phyloP scores from a whole-genome alignment of 2,888 invertebrate species.

The Tenthredo livida region DNA sequence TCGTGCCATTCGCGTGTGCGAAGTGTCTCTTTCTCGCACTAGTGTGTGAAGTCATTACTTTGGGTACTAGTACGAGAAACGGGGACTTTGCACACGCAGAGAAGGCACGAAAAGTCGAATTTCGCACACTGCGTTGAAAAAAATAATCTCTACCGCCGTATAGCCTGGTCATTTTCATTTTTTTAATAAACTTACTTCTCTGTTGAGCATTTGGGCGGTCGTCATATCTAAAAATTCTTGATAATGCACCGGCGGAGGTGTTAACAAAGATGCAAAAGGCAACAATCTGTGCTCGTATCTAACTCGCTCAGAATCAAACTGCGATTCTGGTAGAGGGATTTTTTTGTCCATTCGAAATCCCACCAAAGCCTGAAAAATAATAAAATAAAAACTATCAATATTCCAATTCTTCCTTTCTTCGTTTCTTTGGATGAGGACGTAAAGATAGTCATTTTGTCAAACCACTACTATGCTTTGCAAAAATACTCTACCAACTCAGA shows the following conservation, averaged over 20 bases:
- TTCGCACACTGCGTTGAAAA: too few species aligned
- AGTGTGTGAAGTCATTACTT: too few species aligned
- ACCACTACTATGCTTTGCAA: not conserved
- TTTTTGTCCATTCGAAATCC: conserved; percentile 94
- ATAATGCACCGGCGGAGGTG: conserved; percentile 95
- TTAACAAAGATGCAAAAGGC: conserved; percentile 91
- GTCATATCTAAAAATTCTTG: conserved; percentile 93
- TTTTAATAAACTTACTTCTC: conserved; percentile 68
- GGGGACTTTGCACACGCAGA: too few species aligned
- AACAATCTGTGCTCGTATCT: conserved; percentile 96
- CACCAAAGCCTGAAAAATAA: conserved; percentile 86
- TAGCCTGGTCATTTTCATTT: not conserved
- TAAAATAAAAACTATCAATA: conserved; percentile 19
- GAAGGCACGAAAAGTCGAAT: too few species aligned
- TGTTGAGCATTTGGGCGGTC: conserved; percentile 70
- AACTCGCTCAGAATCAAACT: conserved; percentile 96
- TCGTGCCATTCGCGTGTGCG: too few species aligned
- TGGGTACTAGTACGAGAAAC: too few species aligned
- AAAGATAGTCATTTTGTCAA: not conserved
- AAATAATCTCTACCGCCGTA: too few species aligned
- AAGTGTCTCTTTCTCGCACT: too few species aligned
- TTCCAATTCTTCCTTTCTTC: not conserved
- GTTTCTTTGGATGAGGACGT: not conserved
- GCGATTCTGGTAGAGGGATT: conserved; percentile 90
- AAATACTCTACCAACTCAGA: not conserved